Base-by-base conservation (phyloP, 2,113 vertebrate species). In the Cottus gobio region DNA sequence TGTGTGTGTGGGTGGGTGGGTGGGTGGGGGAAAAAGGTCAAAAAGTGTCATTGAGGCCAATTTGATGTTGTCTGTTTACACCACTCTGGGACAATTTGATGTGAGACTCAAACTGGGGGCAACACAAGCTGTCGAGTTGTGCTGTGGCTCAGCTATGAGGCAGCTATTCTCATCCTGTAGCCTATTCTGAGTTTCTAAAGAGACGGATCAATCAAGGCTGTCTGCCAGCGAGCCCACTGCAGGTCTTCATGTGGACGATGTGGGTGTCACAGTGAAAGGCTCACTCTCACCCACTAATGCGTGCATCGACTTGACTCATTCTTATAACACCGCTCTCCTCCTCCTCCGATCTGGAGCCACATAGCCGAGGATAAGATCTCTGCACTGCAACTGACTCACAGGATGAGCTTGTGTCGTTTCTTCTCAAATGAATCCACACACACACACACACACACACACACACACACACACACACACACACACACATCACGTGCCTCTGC, bases 291-390 rank as follows among this genome's bases (percentile, higher is more conserved):
- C 88, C 87, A 88, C 90, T 57, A 50, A 66, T 31, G 74, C 69
- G 31, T 77, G 46, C 46, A 70, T 62, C 76, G 83, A 65, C 83
- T 83, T 90, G 91, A 93, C 84, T 92, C 90, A 89, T 87, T 79
- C 77, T 82, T 57, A 77, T 85, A 54, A 52, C 75, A 77, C 24
- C 69, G 1, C 65, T 67, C 75, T 80, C 79, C 80, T 87, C 79
- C 78, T 80, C 18, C 80, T 80, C 18, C 76, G 34, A 30, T 80
- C 77, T 63, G 36, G 26, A 77, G 67, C 84, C 28, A 52, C 44
- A 74, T 71, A 12, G 15, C 67, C 26, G 24, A 61, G 71, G 58
- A 71, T 10, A 46, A 78, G 72, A 20, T 71, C 18, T 1, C 54
- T 56, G 50, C 71, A 28, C 70, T 48, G 34, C 60, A 42, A 58